A percentile compares a stretch with the other conserved stretches of the same genome.
phyloP scores from a whole-genome alignment of 2,888 invertebrate genomes.

The Noctua comes region DNA sequence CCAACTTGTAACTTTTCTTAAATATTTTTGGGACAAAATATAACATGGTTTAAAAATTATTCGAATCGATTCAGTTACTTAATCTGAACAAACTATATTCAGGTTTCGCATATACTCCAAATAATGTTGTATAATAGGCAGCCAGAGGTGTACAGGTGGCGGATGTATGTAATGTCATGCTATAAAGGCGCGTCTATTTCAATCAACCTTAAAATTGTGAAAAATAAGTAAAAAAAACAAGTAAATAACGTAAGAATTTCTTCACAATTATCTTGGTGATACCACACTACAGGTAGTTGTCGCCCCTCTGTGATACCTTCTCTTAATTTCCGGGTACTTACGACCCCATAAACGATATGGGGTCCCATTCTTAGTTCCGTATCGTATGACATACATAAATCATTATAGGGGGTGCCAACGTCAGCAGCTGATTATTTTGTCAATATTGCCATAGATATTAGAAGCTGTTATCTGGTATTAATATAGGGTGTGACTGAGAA shows the following conservation, averaged over 20 bases:
- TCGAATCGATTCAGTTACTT: too few species aligned
- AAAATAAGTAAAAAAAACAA: neutral
- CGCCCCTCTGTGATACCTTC: slow-evolving; percentile 25
- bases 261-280: neutral
- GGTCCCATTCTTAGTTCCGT: slow-evolving; percentile 24
- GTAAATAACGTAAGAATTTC: neutral
- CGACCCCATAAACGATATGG: slow-evolving; percentile 29
- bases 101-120: too few species aligned
- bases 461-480: neutral
- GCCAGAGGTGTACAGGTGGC: too few species aligned
- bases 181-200: neutral
- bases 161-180: too few species aligned
- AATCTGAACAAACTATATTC: too few species aligned
- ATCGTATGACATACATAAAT: slow-evolving; percentile 46
- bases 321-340: slow-evolving; percentile 52
- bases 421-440: slow-evolving; percentile 20
- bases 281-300: slow-evolving; percentile 7
- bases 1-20: too few species aligned
- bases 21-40: too few species aligned
- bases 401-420: slow-evolving; percentile 34
- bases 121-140: too few species aligned
- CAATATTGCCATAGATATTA: slow-evolving; percentile 35
- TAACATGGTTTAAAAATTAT: too few species aligned
- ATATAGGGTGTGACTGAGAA: neutral
- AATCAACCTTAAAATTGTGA: neutral